Base-by-base conservation (phyloP, 2,797 vertebrate species). In the Coendou prehensilis region DNA sequence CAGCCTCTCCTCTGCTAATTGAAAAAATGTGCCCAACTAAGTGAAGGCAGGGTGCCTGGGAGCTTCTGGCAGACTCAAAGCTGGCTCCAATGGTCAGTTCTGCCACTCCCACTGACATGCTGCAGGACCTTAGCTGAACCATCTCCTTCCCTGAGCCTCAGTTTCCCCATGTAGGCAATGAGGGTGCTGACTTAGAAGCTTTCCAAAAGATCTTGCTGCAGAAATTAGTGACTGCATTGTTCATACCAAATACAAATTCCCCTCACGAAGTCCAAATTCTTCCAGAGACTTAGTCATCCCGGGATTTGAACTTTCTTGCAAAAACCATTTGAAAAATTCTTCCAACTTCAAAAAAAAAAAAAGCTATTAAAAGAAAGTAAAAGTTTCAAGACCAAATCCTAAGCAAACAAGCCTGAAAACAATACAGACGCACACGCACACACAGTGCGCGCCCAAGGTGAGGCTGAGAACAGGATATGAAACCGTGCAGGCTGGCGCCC, bases 401-500 rank as follows among this genome's bases (percentile, higher is more conserved):
- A 78, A 84, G 79, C 89, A 90, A 86, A 94, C 64, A 69, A 63
- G 45, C 67, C n/a, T 78, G 83, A 93, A 95, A 95, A 96, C 94
- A 97, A 89, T 83, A 90, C 57, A 84, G 63, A 67, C 20, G 56
- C 17, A 45, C 37, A 10, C 59, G 9, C 33, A 17, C 45, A 26
- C 41, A 14, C 56, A 1, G 20, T 5, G 59, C 61, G 4, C 41
- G 11, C 96, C 75, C 92, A 96, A 97, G 95, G 97, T 96, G 76
- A 88, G 52, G 67, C 78, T 0, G 75, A 96, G 96, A 97, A 97
- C 97, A 97, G 98, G 98, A 98, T 98, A 95, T 97, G 97, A 98
- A 97, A 97, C 82, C 64, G 82, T 45, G 78, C 87, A 76, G 63
- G 87, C 97, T 50, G 14, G 94, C 0, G 9, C 94, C 61, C 78